Conservation (phyloP, 2,888 invertebrate genomes). For the Spilosoma lubricipeda region DNA sequence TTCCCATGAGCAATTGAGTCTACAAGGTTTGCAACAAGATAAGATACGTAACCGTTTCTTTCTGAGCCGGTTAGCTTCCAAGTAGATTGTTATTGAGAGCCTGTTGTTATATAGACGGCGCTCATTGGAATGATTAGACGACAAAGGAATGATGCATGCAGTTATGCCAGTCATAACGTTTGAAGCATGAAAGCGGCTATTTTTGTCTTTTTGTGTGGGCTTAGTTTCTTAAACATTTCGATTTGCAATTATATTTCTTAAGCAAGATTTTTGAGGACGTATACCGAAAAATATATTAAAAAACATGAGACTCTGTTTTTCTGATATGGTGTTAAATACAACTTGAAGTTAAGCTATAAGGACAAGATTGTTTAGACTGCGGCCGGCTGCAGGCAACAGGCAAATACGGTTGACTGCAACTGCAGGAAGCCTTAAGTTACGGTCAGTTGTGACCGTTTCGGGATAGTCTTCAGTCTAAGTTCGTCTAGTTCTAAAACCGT, state of each 20-base stretch:
- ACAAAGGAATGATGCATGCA: neutral
- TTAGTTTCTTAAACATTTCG: neutral
- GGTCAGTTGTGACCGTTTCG: neutral
- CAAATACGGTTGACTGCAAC: too few relatives aligned
- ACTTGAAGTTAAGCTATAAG: too few relatives aligned
- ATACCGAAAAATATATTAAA: neutral
- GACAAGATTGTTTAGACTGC: too few relatives aligned
- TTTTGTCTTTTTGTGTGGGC: neutral
- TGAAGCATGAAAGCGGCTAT: neutral
- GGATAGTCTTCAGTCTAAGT: neutral
- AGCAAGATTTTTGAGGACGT: neutral
- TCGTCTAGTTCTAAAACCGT: neutral
- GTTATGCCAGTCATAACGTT: neutral
- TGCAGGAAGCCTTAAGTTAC: neutral
- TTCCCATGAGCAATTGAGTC: slow-evolving; percentile 60
- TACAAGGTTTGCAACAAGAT: slow-evolving; percentile 68
- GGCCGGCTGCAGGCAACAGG: too few relatives aligned
- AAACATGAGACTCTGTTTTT: neutral
- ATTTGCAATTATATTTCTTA: neutral
- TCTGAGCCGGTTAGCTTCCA: neutral
- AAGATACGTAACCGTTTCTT: slow-evolving; percentile 25
- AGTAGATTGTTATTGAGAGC: neutral
- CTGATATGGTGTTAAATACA: too few relatives aligned
- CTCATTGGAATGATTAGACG: neutral
- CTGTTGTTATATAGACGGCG: neutral